Percentiles rank a stretch among this genome's conserved stretches.
These are phyloP conservation scores for Lates calcarifer DNA, from an alignment of 2,113 vertebrate species.

Conservation along the genomic window DNA sequence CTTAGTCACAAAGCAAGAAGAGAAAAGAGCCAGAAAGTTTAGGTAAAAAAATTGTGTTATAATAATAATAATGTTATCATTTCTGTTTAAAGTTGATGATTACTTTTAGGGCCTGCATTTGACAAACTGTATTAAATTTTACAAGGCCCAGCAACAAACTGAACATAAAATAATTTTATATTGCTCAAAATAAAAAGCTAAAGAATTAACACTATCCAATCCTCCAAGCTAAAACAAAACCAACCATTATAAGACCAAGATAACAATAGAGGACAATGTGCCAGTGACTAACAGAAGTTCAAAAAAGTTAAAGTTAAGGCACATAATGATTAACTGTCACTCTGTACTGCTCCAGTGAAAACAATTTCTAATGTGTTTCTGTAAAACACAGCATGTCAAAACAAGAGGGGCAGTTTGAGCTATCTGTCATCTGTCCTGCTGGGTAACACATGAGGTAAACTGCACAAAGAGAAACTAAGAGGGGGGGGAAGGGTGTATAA, in stretches of 20 bases:
- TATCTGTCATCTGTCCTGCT: slow-evolving; percentile 40
- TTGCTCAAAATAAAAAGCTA: background rate
- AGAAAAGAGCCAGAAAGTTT: background rate
- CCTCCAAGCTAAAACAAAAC: background rate
- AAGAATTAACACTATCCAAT: background rate
- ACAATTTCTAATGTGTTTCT: slow-evolving; percentile 43
- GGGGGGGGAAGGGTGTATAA: background rate
- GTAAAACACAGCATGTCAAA: slow-evolving; percentile 37
- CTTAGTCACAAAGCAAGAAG: background rate
- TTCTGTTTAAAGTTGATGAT: background rate
- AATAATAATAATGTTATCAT: no score
- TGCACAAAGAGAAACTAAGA: slow-evolving; percentile 5
- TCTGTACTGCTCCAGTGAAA: slow-evolving; percentile 39
- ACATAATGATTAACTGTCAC: slow-evolving; percentile 11
- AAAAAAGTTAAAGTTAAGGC: background rate
- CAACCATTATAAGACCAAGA: background rate
- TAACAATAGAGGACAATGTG: background rate
- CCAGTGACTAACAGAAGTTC: background rate
- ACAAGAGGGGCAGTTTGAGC: slow-evolving; percentile 26
- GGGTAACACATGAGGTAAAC: slow-evolving; percentile 31
- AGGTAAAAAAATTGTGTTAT: background rate
- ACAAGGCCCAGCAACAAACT: no score
- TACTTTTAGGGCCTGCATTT: background rate
- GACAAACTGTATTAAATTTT: no score
- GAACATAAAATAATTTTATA: no score